A percentile compares a stretch with the other conserved stretches of the same genome.
Conservation (phyloP, 2,113 vertebrate species). For the Poeciliopsis turrubarensis region DNA sequence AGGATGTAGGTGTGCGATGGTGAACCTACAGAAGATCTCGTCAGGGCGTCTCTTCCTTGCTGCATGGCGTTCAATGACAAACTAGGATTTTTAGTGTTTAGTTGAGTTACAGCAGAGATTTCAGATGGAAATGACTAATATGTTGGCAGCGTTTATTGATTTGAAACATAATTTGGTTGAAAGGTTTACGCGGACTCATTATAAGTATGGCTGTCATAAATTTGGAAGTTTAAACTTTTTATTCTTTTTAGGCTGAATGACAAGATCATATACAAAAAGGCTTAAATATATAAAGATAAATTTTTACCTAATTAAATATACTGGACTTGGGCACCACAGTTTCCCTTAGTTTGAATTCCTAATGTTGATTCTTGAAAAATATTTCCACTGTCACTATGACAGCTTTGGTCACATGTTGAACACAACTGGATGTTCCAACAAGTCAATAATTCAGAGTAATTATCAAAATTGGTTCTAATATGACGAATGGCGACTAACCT, state of each 20-base stretch:
- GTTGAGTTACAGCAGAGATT: constrained; percentile 2
- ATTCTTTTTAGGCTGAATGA: too few species aligned
- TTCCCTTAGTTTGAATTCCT: neutral
- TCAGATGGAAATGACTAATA: neutral
- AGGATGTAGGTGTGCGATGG: constrained; percentile 52
- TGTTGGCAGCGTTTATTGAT: neutral
- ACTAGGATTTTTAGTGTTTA: constrained; percentile 4
- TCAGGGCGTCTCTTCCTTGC: constrained; percentile 16
- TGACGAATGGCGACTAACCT: neutral
- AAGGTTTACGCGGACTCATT: too few species aligned
- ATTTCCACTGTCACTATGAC: neutral
- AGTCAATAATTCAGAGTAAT: neutral
- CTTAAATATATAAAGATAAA: too few species aligned
- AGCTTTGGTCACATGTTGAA: neutral
- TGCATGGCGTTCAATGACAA: constrained; percentile 8
- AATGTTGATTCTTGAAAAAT: neutral
- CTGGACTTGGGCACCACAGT: neutral
- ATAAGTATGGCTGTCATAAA: too few species aligned
- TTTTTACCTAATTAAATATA: too few species aligned
- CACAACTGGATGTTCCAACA: neutral
- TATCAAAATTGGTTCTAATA: neutral
- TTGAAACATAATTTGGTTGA: too few species aligned
- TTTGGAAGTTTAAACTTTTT: too few species aligned
- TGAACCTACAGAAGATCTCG: constrained; percentile 16
- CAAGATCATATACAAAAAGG: too few species aligned